A percentile compares a stretch with the other conserved stretches of the same genome.
phyloP scores from a whole-genome alignment of 2,113 vertebrate species.

The Eulemur rufifrons region DNA sequence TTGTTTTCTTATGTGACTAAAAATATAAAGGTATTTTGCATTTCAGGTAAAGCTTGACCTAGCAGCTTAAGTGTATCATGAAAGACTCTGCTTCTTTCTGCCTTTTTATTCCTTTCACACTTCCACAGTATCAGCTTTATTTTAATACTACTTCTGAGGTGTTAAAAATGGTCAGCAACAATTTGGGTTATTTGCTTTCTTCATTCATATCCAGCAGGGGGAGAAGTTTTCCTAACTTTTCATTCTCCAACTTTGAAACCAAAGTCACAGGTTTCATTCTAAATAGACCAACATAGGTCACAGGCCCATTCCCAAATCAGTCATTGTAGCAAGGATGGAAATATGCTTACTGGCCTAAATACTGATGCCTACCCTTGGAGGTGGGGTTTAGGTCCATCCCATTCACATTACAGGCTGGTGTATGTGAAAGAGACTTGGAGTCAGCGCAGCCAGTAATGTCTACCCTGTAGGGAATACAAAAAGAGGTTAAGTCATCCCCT shows the following conservation, averaged over 20 bases:
- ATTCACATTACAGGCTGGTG: background rate
- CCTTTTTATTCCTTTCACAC: background rate
- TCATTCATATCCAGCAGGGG: slow-evolving; percentile 2
- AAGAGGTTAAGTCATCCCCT: background rate
- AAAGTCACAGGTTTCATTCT: background rate
- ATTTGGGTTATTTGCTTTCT: background rate
- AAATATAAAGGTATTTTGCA: background rate
- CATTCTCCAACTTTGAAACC: background rate
- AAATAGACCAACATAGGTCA: background rate
- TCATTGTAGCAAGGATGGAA: background rate
- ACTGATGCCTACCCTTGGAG: background rate
- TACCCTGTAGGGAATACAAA: background rate
- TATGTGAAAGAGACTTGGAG: background rate
- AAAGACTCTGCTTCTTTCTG: background rate
- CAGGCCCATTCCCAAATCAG: background rate
- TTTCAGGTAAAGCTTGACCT: background rate
- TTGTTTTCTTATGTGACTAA: background rate
- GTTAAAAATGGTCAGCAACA: background rate
- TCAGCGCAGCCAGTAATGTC: no score
- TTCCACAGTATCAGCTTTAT: background rate
- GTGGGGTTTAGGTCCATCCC: background rate
- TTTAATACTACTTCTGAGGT: background rate
- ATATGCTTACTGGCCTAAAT: background rate
- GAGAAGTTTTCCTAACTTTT: slow-evolving; percentile 5
- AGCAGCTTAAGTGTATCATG: background rate